Base-by-base conservation (phyloP, 2,797 vertebrate species). In the Esox lucius region DNA sequence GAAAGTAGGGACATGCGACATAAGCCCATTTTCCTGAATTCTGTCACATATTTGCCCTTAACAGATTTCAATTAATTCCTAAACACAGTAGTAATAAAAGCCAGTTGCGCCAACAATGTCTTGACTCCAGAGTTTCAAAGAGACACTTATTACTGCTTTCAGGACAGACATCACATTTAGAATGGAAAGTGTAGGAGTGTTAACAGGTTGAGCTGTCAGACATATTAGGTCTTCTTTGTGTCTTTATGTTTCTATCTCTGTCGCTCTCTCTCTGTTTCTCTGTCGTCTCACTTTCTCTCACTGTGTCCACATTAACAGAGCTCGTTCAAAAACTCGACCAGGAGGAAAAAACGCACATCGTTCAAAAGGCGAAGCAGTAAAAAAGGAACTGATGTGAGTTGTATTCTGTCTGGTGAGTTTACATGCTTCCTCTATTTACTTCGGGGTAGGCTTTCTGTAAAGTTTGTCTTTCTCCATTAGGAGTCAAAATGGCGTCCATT, bases 341-440 rank as follows among this genome's bases (percentile, higher is more conserved):
- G 96, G 77, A 95, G 97, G 85, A 99, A 99, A 96, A 99, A 99
- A 89, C 95, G 97, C 87, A 97, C 98, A 0, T 99, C 97, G 75
- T 98, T 99, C 92, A 99, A 99, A 93, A 93, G 98, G 81, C 97
- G 97, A 93, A 95, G 95, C 78, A 99, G 97, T 91, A 98, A 98
- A 91, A 98, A 96, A 93, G 95, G 98, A 82, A 91, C 95, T 3
- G 97, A 99, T 86, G 98, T 98, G 92, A 94, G 95, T 94, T 65
- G n/a, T 46, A 7, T 13, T 46, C 35, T 69, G 19, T 24, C n/a
- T 22, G 70, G 33, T 42, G 62, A 8, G 16, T 68, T 33, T 61
- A 24, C 56, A 61, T 24, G 12, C 11, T 13, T 24, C n/a, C 4
- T 61, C 22, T 61, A 13, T 24, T 13, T 24, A 12, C 22, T 24